Base-by-base conservation (phyloP, 2,797 vertebrate genomes). In the Pitangus sulphuratus region DNA sequence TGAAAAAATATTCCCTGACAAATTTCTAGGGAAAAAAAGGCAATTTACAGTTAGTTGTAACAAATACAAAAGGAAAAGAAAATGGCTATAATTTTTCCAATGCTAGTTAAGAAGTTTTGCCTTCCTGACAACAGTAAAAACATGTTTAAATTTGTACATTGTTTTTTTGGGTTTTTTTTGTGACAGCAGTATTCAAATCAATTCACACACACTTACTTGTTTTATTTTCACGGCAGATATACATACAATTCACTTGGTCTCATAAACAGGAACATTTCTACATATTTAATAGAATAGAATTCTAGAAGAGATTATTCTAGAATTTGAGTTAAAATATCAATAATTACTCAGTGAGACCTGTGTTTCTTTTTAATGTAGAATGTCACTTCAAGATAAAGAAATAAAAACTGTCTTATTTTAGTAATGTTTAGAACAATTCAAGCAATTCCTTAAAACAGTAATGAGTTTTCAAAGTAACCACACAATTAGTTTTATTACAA, bases 1-100 rank as follows among this genome's bases (percentile, higher is more conserved):
- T 95, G 99, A 99, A 97, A 99, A 99, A 93, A 99, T 99, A 97
- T 99, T 99, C 54, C 99, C 99, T 53, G 99, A 99, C 94, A 99
- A 95, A 97, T 99, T 99, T 96, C 99, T 99, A 87, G 78, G 7
- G 1, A 9, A 90, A 95, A 74, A 60, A 80, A 92, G n/a, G 3
- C 9, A 76, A 87, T 56, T 91, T 82, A 56, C 13, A 31, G 12
- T 56, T 68, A 77, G 28, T 74, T 70, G 68, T 12, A 78, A 60
- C 8, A 89, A 87, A 74, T 25, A 70, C 4, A 65, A 87, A 18
- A 81, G 62, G 12, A 72, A 93, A 84, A 69, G 19, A 70, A 87
- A 82, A 48, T 42, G 31, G 14, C 20, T 57, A 54, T 31, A 21
- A 74, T 69, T 80, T 85, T 90, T 37, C 12, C 47, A 82, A 7